These are phyloP conservation scores for Leptobrachium leishanense DNA, from an alignment of 2,113 vertebrate species.

Conservation along the genomic window DNA sequence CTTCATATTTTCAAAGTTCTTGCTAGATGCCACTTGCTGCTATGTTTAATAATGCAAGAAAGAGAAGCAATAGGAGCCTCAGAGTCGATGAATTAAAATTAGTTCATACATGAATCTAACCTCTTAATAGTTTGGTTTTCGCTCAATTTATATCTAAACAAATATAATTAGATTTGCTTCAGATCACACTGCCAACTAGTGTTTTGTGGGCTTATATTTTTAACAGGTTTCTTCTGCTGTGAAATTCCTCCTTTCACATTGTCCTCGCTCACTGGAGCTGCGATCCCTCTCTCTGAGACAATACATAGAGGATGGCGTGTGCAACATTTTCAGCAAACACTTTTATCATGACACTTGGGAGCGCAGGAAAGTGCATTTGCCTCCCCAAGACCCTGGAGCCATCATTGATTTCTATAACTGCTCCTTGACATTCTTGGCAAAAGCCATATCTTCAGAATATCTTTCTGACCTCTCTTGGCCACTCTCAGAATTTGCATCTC, in stretches of 20 bases:
- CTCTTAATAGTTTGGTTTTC: no score
- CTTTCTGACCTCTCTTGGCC: conserved; percentile 86
- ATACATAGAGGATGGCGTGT: conserved; percentile 77
- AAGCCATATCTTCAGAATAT: conserved; percentile 71
- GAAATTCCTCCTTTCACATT: conserved; percentile 77
- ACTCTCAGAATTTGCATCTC: conserved; percentile 76
- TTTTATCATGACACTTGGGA: conserved; percentile 76
- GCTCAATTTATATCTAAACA: no score
- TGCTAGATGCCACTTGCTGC: no score
- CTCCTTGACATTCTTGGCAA: conserved; percentile 75
- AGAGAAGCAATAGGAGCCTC: no score
- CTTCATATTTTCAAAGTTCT: no score
- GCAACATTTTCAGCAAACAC: conserved; percentile 74
- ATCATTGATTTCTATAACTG: conserved; percentile 84
- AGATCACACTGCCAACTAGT: no score
- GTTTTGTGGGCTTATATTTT: background rate
- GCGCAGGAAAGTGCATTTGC: conserved; percentile 64
- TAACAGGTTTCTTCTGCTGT: conserved; percentile 74
- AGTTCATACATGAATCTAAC: no score
- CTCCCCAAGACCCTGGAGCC: conserved; percentile 72
- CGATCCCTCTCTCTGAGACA: conserved; percentile 81
- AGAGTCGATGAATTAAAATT: no score
- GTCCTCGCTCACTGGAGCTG: conserved; percentile 67
- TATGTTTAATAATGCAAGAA: no score
- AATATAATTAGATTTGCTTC: no score